Base-by-base conservation (phyloP, 2,888 invertebrate species). In the Ephialtes manifestator region DNA sequence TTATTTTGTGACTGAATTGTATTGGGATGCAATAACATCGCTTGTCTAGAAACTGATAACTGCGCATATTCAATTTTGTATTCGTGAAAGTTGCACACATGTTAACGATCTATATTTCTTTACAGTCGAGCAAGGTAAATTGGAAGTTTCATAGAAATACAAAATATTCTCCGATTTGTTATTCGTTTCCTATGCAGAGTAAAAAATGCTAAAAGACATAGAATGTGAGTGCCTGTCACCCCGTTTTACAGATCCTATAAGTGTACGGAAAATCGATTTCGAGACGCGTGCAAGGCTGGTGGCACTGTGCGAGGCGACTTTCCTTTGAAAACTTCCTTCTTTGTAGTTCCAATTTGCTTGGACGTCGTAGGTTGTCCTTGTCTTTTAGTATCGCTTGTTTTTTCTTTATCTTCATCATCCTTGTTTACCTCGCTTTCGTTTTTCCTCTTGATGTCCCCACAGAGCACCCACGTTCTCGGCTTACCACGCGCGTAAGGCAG, bases 401-500 rank as follows among this genome's bases (percentile, higher is more conserved):
- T 85, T 83, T 83, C 81, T 86, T 81, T 80, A 81, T 87, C 86
- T 81, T 35, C 75, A 58, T 53, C 53, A 43, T 39, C 63, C 58
- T 48, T 68, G 65, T 70, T 39, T 74, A 43, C 72, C 75, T 82
- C n/a, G 63, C 55, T 46, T 51, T 51, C 58, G 24, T 81, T 65
- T 63, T 55, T 72, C 51, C 15, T 65, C 75, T 15, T 43, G 35
- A 72, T 65, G 24, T 63, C 74, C 67, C 80, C 65, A 80, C 70
- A 43, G 48, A 78, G 72, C 75, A 71, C 67, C 75, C 84, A 60
- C 71, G 77, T 71, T 48, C 85, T 78, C 43, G 78, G 86, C 72
- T 89, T 86, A 79, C 80, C 84, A 77, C 74, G 63, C 75, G 63
- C 72, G 76, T 78, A 85, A 88, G 87, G 87, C 90, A 89, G 87